Evolutionary conservation across 35 echinoderm and acorn worm species (phyloP).

Genomic region (Lytechinus pictus): DNA sequence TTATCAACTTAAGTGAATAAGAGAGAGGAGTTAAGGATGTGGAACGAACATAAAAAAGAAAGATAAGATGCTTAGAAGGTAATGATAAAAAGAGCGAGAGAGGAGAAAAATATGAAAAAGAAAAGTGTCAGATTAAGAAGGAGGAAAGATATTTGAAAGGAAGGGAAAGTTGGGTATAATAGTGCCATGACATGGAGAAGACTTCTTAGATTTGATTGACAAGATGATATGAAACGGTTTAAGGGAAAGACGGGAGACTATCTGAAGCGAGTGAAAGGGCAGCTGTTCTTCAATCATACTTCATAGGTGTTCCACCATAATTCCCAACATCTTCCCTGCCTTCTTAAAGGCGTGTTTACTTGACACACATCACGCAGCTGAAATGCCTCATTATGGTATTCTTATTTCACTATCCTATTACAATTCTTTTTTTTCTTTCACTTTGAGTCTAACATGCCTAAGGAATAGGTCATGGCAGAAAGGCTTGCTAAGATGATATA

Average conservation of each 20-base stretch:
- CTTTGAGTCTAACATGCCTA: not conserved
- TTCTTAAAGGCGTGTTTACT: not conserved
- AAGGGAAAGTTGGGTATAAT: not conserved
- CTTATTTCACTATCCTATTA: not conserved
- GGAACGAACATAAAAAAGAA: not conserved
- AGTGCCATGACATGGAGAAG: not conserved
- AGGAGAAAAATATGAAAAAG: not conserved
- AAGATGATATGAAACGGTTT: not conserved
- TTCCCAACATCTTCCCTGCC: not conserved
- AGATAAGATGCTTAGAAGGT: not conserved
- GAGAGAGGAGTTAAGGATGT: too few relatives aligned
- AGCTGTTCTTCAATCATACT: not conserved
- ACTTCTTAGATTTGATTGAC: not conserved
- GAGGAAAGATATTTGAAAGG: not conserved
- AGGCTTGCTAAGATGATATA: not conserved
- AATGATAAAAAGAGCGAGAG: not conserved
- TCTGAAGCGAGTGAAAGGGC: not conserved
- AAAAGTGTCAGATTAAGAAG: not conserved
- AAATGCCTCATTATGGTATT: not conserved
- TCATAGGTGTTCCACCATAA: not conserved
- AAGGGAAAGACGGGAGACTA: not conserved
- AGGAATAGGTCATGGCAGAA: not conserved
- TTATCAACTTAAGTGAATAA: not conserved
- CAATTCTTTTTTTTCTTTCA: not conserved
- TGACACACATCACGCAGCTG: not conserved